Base-by-base conservation (phyloP, 2,888 invertebrate genomes). In the Rhogogaster chlorosoma region DNA sequence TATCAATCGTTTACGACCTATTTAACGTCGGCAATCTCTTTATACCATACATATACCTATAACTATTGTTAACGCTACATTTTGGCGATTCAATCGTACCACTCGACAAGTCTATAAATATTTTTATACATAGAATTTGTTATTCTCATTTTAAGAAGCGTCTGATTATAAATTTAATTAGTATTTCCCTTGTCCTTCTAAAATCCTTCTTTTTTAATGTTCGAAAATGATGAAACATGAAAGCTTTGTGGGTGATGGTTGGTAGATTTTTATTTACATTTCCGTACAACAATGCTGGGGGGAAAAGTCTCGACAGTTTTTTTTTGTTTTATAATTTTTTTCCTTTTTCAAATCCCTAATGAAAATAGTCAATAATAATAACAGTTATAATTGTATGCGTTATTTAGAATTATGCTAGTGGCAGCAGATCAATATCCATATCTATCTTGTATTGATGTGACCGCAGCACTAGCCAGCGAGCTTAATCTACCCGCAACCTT, bases 401-500 rank as follows among this genome's bases (percentile, higher is more conserved):
- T 80, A 80, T 80, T 80, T 26, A 38, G 38, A 80, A 80, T 80
- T 80, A 80, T 22, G 38, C 57, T 36, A 80, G 26, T 53, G n/a
- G 7, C 12, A n/a, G 26, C 26, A 6, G 22, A 61, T 93, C 83
- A 93, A 88, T 89, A 87, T 84, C 92, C 93, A 86, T 93, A 93
- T 88, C 93, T 92, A 86, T 93, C 99, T 95, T 99, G 99, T 92
- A 99, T 95, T 88, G 98, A 98, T 87, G 97, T 96, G 95, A 99
- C 98, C 29, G 99, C 97, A 90, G 98, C 99, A 94, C 97, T 99
- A 89, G 99, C 99, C 88, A 99, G 94, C 88, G 97, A 98, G 90
- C 99, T 99, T 87, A 99, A 94, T 91, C 97, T 97, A n/a, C 98
- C 99, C 82, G 99, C 99, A 87, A 99, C 99, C 94, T 98, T 98